Conservation (phyloP, 37 sponge, comb jelly and placozoan genomes). For the Crambe crambe region DNA sequence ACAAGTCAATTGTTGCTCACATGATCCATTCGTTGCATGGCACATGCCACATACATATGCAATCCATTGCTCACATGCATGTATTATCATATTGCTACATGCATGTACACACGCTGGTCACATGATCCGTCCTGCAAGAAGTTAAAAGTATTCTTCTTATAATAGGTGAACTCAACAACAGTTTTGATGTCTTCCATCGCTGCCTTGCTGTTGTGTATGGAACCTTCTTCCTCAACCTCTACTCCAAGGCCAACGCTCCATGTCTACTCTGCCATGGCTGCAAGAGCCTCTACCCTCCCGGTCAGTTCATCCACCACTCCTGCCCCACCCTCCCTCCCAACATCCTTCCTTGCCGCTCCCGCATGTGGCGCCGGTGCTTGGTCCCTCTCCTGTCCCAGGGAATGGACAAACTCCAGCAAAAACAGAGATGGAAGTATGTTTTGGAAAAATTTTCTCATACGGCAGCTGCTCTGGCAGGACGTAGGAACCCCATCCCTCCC, state of each 20-base stretch:
- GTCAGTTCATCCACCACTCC: constrained; percentile 79
- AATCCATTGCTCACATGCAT: too few relatives aligned
- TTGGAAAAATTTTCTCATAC: constrained; percentile 79
- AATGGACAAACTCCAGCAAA: constrained; percentile 77
- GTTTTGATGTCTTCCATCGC: constrained; percentile 76
- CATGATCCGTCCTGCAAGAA: too few relatives aligned
- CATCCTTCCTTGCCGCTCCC: constrained; percentile 72
- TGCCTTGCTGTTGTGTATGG: constrained; percentile 75
- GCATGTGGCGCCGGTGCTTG: constrained; percentile 81
- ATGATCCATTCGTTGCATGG: too few relatives aligned
- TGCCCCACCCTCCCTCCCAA: constrained; percentile 65
- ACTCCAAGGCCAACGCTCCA: constrained; percentile 78
- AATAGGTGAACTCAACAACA: constrained; percentile 64
- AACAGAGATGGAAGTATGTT: constrained; percentile 75
- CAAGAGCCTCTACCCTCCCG: constrained; percentile 72
- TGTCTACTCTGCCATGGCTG: constrained; percentile 75
- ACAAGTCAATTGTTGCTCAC: too few relatives aligned
- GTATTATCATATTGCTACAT: too few relatives aligned
- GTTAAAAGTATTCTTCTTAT: too few relatives aligned
- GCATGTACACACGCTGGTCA: too few relatives aligned
- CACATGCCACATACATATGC: too few relatives aligned
- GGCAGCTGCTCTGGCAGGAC: constrained; percentile 19
- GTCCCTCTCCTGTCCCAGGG: constrained; percentile 70
- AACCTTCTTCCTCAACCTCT: constrained; percentile 78
- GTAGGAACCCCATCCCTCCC: constrained; percentile 51